A percentile compares a stretch with the other conserved stretches of the same genome.
Evolutionary conservation across 2,113 vertebrate species (phyloP).

Genomic region (Corythornis cristatus): DNA sequence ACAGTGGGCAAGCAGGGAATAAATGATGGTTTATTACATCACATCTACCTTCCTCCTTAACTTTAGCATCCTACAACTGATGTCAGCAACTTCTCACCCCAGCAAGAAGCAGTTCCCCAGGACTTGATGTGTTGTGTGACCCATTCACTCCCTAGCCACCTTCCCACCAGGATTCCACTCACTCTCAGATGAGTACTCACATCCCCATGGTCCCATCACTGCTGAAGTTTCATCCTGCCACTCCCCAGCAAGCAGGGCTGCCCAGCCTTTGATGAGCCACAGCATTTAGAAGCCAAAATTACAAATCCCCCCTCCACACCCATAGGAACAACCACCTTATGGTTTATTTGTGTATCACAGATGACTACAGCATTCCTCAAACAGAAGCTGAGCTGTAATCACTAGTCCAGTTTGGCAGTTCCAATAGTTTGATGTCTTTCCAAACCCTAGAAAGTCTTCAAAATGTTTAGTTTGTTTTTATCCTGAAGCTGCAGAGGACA

Average conservation of each 20-base stretch:
- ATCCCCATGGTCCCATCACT: fast-evolving
- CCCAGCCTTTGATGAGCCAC: background rate
- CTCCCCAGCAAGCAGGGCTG: background rate
- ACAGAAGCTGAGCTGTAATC: background rate
- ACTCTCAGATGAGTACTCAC: fast-evolving
- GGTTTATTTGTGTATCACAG: background rate
- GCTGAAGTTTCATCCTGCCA: background rate
- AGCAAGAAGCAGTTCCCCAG: background rate
- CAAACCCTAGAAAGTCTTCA: background rate
- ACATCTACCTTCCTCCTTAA: background rate
- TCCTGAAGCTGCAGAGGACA: background rate
- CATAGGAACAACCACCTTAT: background rate
- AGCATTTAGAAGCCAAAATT: background rate
- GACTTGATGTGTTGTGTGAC: background rate
- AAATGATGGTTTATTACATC: background rate
- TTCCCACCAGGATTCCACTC: background rate
- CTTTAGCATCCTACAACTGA: background rate
- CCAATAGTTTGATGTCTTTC: background rate
- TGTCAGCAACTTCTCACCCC: background rate
- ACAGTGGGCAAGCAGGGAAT: background rate
- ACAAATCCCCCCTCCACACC: background rate
- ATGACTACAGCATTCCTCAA: background rate
- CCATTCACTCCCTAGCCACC: background rate
- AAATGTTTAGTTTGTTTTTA: background rate
- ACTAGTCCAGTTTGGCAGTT: background rate